These are phyloP conservation scores for Carcharodon carcharias DNA, from an alignment of 2,797 vertebrate species.

Conservation along the genomic window DNA sequence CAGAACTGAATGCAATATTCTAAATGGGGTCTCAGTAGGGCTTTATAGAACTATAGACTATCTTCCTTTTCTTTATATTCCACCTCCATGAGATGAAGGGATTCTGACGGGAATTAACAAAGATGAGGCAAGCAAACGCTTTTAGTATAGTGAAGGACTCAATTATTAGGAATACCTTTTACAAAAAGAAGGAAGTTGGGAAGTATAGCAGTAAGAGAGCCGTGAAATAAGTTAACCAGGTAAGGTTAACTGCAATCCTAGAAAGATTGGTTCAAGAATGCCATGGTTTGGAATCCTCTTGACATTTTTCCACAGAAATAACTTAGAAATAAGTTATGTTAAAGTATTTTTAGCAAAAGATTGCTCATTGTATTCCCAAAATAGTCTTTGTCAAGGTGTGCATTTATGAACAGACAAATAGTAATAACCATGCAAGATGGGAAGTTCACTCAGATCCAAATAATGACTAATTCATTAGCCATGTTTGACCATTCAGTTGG, in stretches of 20 bases:
- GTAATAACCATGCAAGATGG: neutral
- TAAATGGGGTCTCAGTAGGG: neutral
- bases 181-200: neutral
- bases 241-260: neutral
- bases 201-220: neutral
- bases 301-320: neutral
- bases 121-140: neutral
- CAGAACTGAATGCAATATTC: neutral
- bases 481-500: neutral
- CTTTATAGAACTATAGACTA: neutral
- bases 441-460: neutral
- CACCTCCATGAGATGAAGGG: neutral
- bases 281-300: neutral
- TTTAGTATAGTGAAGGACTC: neutral
- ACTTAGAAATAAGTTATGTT: neutral
- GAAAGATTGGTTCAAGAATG: neutral
- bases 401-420: neutral
- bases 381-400: neutral
- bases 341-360: neutral
- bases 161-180: neutral
- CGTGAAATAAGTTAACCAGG: neutral
- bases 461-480: neutral
- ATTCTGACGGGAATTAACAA: neutral
- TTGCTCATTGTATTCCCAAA: neutral
- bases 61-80: neutral